Conservation (phyloP, 2,888 invertebrate genomes). For the Polyommatus icarus region DNA sequence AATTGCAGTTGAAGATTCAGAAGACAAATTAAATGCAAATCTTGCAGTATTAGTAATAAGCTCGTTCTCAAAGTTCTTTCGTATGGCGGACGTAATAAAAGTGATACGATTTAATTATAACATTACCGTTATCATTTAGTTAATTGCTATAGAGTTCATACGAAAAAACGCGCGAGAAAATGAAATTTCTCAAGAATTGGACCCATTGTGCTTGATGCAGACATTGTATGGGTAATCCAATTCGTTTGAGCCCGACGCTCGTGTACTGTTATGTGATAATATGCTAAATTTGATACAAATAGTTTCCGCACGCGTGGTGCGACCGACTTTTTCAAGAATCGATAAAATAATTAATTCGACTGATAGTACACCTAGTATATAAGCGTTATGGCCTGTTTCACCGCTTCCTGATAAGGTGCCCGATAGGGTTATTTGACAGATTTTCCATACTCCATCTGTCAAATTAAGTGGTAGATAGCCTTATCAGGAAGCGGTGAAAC, state of each 20-base stretch:
- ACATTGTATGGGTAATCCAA: conserved; percentile 38
- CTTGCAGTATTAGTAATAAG: background rate
- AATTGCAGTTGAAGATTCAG: background rate
- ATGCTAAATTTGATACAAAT: conserved; percentile 10
- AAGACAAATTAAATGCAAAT: background rate
- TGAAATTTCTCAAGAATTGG: conserved; percentile 55
- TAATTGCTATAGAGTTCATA: conserved; percentile 7
- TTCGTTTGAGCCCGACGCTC: conserved; percentile 42
- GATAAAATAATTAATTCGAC: background rate
- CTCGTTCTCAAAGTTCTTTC: background rate
- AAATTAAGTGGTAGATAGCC: too few species aligned
- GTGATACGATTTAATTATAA: conserved; percentile 7
- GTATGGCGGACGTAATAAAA: conserved; percentile 13
- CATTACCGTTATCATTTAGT: conserved; percentile 27
- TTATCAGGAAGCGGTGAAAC: too few species aligned
- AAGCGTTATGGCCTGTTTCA: too few species aligned
- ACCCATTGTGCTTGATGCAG: conserved; percentile 58
- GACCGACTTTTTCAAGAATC: background rate
- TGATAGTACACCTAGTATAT: background rate
- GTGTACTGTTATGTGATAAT: too few species aligned
- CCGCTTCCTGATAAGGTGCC: too few species aligned
- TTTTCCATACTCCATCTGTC: too few species aligned
- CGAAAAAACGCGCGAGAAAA: conserved; percentile 55
- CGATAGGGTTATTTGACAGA: too few species aligned
- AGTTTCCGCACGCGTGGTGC: background rate